Evolutionary conservation across 2,888 invertebrate genomes (phyloP).

Genomic region (Dysmachus trigonus): DNA sequence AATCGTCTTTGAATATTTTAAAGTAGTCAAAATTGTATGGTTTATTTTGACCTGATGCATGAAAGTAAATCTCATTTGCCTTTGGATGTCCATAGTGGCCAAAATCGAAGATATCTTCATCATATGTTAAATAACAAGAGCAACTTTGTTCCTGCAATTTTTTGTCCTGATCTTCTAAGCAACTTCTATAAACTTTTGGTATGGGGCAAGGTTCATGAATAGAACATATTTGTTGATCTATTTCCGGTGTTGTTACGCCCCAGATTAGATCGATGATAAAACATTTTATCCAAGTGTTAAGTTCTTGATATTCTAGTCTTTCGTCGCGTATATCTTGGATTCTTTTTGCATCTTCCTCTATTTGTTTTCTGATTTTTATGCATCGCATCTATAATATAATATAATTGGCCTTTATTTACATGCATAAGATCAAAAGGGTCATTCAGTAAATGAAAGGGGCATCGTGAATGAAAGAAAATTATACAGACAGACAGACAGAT

Average conservation of each 20-base stretch:
- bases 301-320: slow-evolving; percentile 5
- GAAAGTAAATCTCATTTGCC: slow-evolving; percentile 49
- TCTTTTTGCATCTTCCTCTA: slow-evolving; percentile 30
- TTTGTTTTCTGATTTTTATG: slow-evolving; percentile 9
- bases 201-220: not conserved
- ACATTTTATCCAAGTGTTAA: slow-evolving; percentile 36
- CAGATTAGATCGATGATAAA: slow-evolving; percentile 39
- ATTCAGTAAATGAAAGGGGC: no score
- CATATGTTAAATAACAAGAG: not conserved
- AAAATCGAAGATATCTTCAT: slow-evolving; percentile 32
- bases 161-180: no score
- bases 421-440: not conserved
- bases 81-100: slow-evolving; percentile 46
- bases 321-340: slow-evolving; percentile 35
- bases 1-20: slow-evolving; percentile 52
- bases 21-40: slow-evolving; percentile 52
- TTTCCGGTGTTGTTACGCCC: not conserved
- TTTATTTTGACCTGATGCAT: slow-evolving; percentile 36
- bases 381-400: not conserved
- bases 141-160: no score
- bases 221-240: not conserved
- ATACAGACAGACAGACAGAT: no score
- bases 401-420: not conserved
- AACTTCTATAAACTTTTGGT: no score
- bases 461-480: no score